Evolutionary conservation across 1,140 invertebrate genomes (phyloP).

Genomic region (Zaprionus lachaisei): DNA sequence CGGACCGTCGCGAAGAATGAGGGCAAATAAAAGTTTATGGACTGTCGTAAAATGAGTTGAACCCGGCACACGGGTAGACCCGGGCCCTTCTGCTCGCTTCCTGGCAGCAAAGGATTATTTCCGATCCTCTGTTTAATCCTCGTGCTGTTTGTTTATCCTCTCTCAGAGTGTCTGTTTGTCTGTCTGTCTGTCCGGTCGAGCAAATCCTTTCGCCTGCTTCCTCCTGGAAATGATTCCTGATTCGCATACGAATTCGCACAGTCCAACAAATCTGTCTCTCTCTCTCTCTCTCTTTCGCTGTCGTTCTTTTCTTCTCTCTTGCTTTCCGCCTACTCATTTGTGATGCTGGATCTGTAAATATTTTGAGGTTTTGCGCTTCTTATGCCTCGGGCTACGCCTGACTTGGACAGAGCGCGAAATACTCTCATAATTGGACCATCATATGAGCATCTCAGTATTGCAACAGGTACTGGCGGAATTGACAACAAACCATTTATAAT

Average conservation of each 20-base stretch:
- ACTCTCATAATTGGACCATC: conserved; percentile 60
- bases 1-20: conserved; percentile 59
- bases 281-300: conserved; percentile 22
- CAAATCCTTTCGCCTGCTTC: conserved; percentile 63
- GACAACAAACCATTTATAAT: conserved; percentile 56
- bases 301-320: not conserved
- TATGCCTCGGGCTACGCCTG: conserved; percentile 65
- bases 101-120: conserved; percentile 83
- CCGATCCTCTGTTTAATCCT: conserved; percentile 68
- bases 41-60: conserved; percentile 59
- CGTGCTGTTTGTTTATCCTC: conserved; percentile 42
- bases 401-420: conserved; percentile 9
- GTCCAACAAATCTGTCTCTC: conserved; percentile 31
- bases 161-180: conserved; percentile 5
- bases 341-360: conserved; percentile 60
- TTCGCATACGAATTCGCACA: conserved; percentile 52
- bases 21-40: conserved; percentile 80
- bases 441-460: conserved; percentile 22
- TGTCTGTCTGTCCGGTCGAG: not conserved
- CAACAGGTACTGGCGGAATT: conserved; percentile 52
- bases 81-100: conserved; percentile 64
- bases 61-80: conserved; percentile 9
- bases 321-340: conserved; percentile 17
- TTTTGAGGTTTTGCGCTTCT: conserved; percentile 82
- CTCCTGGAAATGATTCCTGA: conserved; percentile 63